A percentile compares a stretch with the other conserved stretches of the same genome.
These are phyloP conservation scores for Drosophila saltans DNA, from an alignment of 1,140 invertebrate species.

Conservation along the genomic window DNA sequence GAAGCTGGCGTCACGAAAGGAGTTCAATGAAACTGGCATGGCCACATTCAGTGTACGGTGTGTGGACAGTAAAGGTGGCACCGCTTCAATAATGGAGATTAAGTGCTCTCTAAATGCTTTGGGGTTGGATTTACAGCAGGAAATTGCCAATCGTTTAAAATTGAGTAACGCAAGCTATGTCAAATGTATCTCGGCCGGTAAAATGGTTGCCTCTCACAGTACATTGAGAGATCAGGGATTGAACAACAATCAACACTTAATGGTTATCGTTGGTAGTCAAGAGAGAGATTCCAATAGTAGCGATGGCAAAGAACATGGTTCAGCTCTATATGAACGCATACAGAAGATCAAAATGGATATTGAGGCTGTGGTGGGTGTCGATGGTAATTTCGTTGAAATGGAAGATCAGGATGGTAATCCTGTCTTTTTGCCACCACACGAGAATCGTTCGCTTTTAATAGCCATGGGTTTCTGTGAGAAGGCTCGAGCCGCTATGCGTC, in stretches of 20 bases:
- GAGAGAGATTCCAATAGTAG: conserved; percentile 27
- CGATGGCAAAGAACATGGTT: conserved; percentile 18
- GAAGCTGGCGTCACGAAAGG: conserved; percentile 86
- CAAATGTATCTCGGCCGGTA: conserved; percentile 88
- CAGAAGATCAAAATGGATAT: conserved; percentile 70
- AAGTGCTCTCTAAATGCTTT: conserved; percentile 62
- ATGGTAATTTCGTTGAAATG: conserved; percentile 83
- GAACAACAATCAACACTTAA: conserved; percentile 88
- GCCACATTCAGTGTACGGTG: conserved; percentile 76
- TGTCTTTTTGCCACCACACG: conserved; percentile 87
- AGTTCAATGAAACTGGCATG: conserved; percentile 86
- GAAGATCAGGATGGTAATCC: conserved; percentile 90
- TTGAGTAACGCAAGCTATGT: conserved; percentile 79
- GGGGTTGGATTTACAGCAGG: conserved; percentile 85
- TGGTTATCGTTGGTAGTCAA: conserved; percentile 85
- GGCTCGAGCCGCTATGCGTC: conserved; percentile 87
- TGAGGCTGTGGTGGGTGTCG: conserved; percentile 60
- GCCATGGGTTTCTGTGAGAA: conserved; percentile 91
- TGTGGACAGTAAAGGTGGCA: conserved; percentile 57
- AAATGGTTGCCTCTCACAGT: conserved; percentile 85
- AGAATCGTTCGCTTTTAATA: conserved; percentile 87
- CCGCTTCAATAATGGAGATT: conserved; percentile 53
- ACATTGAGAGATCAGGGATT: conserved; percentile 84
- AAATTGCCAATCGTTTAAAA: conserved; percentile 84
- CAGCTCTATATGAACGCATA: conserved; percentile 65